Evolutionary conservation across 2,113 vertebrate species (phyloP), one percentile per base, ranked within the genome.

Genomic region (Nanorana parkeri): DNA sequence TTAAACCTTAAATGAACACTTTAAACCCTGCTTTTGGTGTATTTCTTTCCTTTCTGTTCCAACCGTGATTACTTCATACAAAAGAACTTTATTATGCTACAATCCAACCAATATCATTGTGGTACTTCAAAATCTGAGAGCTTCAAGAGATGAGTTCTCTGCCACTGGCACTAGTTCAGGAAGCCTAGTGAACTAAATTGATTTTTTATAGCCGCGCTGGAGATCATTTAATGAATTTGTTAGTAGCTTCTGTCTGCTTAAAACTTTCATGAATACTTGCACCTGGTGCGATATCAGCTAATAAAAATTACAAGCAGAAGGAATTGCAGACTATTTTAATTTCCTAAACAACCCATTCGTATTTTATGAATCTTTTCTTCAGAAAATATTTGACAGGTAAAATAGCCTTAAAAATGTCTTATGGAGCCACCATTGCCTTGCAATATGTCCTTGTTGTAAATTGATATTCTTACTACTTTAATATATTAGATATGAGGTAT

Each of bases 151-250:
- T 86, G 72, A 80, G 81, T 85, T 87, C 85, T 84, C 89, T 61
- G 89, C 89, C 90, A 85, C 84, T 93, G 91, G 92, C 91, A 84
- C 85, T 67, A 0, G 81, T 90, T 94, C 92, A 93, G 92, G 88
- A 87, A 51, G 81, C 92, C 91, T 89, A 90, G 90, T 90, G 92
- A 92, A 92, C 93, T 91, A 93, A 94, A 95, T 95, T 94, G 94
- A 94, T 94, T 94, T 94, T 94, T 94, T 93, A 94, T 94, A 90
- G 90, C 88, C 91, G 92, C 91, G 94, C 89, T 89, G 92, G 92
- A 92, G 90, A 86, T 86, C 88, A 88, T 90, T 93, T 94, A 94
- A 94, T 95, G 94, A 94, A 92, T 94, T 92, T 90, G 91, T 94
- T 93, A 91, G 92, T 93, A 85, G 90, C 90, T 91, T 90, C 86